These are phyloP conservation scores for Cinclus cinclus DNA, from an alignment of 2,113 vertebrate species.

Conservation along the genomic window DNA sequence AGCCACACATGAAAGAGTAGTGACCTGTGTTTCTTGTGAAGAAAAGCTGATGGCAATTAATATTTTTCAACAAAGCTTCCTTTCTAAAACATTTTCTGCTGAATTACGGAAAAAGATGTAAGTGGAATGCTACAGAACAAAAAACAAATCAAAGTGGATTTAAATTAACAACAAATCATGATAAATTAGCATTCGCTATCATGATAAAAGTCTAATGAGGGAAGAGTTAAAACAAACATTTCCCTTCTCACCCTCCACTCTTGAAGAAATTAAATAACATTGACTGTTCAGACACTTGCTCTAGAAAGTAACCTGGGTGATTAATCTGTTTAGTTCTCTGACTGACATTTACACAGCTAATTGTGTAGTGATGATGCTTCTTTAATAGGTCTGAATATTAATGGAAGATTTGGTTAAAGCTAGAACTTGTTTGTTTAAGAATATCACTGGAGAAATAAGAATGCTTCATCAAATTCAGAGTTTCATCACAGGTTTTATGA, in stretches of 20 bases:
- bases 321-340: conserved; percentile 67
- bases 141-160: background rate
- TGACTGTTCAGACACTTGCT: conserved; percentile 28
- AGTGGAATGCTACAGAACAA: background rate
- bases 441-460: conserved; percentile 71
- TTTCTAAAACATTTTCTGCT: background rate
- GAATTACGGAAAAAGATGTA: background rate
- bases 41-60: background rate
- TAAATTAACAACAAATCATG: background rate
- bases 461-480: conserved; percentile 70
- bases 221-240: background rate
- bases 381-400: conserved; percentile 75
- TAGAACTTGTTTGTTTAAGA: conserved; percentile 72
- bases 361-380: conserved; percentile 72
- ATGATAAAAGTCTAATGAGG: conserved; percentile 2
- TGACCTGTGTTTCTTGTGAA: background rate
- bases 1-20: conserved; percentile 9
- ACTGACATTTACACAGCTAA: conserved; percentile 76
- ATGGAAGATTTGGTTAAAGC: conserved; percentile 71
- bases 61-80: background rate
- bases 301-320: conserved; percentile 55
- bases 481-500: conserved; percentile 73
- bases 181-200: background rate
- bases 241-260: background rate
- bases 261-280: conserved; percentile 32